These are phyloP conservation scores for Candoia aspera DNA, from an alignment of 2,113 vertebrate species.

Conservation along the genomic window DNA sequence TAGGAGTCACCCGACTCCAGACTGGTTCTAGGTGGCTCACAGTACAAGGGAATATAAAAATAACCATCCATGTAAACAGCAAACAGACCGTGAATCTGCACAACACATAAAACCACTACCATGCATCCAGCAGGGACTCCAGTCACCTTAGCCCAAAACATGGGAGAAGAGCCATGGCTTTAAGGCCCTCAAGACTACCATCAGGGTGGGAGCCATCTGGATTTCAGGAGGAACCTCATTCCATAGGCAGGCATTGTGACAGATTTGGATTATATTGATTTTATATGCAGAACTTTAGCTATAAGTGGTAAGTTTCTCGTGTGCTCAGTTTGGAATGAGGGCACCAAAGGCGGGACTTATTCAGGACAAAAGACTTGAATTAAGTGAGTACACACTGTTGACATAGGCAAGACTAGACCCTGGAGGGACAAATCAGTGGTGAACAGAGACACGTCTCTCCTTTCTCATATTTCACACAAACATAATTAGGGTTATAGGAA, in stretches of 20 bases:
- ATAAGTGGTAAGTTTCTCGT: background rate
- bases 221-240: background rate
- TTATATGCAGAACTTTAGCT: background rate
- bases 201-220: background rate
- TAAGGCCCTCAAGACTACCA: background rate
- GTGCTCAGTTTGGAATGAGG: background rate
- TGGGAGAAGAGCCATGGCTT: background rate
- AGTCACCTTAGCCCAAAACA: background rate
- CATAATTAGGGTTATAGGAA: background rate
- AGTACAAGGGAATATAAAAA: background rate
- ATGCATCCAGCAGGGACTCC: background rate
- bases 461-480: background rate
- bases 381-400: background rate
- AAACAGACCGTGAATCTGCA: background rate
- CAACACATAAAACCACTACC: background rate
- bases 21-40: background rate
- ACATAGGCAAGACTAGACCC: background rate
- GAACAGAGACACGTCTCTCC: background rate
- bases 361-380: background rate
- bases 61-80: background rate
- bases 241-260: background rate
- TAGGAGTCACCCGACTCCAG: background rate
- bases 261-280: background rate
- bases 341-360: background rate
- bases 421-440: background rate